Evolutionary conservation across 64 coral and sea anemone species (phyloP), one percentile per base, ranked within the genome.

Genomic region (Acropora yongei): DNA sequence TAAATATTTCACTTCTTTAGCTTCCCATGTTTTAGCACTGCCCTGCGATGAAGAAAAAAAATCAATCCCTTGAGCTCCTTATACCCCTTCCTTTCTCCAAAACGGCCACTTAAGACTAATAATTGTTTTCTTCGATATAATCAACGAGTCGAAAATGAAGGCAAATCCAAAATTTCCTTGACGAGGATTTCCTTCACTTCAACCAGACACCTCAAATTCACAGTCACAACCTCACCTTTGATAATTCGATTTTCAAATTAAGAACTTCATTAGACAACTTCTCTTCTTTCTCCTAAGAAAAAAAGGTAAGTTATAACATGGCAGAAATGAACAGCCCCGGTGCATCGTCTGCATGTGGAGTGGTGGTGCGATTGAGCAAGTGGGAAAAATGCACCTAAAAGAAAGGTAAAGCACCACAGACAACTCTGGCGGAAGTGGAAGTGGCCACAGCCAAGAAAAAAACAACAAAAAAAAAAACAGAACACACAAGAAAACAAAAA

Each of bases 191-290:
- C 30, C 4, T 66, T 66, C 10, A 66, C 17, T 66, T 66, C 14
- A 66, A 0, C 41, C 17, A 19, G 6, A 78, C 75, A 78, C 41
- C 75, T 78, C 2, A 13, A 2, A 44, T 45, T 44, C 19, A 78
- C 75, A 4, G 10, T 39, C 4, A 39, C 2, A 49, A 19, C 63
- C 72, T 61, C 41, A 93, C 91, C 91, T 93, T 93, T 0, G 85
- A 80, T 57, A 93, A 93, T 87, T 93, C 91, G 49, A 85, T 57
- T 93, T 93, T 93, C 18, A 93, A 79, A 67, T 80, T 87, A 5
- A 87, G 83, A 42, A 93, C 83, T 93, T 93, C 91, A 46, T 93
- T 72, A n/a, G 73, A 72, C 20, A 93, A 85, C 47, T 87, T 86
- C 6, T 72, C 44, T 68, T 93, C 91, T 80, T 67, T 86, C 20